phyloP scores from a whole-genome alignment of 2,113 vertebrate genomes.

The Bagarius yarrelli region DNA sequence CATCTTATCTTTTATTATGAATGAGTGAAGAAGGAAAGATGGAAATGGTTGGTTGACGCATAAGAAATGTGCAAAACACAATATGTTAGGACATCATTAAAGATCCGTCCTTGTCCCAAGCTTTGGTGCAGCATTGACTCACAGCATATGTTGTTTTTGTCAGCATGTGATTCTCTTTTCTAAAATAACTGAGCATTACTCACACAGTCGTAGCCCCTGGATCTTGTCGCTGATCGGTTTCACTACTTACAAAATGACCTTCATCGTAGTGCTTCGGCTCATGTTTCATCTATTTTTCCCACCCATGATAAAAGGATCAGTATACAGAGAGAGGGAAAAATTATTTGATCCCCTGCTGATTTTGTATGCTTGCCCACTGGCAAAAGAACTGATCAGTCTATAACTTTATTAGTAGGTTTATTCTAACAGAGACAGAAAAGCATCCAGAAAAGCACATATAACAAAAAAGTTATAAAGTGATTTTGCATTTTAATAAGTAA shows the following conservation, averaged over 20 bases:
- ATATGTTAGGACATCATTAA: conserved; percentile 17
- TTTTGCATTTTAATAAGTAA: too few relatives aligned
- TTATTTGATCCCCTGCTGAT: too few relatives aligned
- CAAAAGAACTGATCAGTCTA: too few relatives aligned
- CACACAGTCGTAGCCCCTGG: conserved; percentile 51
- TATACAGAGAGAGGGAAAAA: not conserved
- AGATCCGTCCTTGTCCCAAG: conserved; percentile 46
- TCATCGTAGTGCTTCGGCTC: not conserved
- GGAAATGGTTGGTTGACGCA: conserved; percentile 18
- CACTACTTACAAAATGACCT: conserved; percentile 6
- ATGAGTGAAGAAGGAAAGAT: conserved; percentile 5
- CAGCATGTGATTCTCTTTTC: conserved; percentile 65
- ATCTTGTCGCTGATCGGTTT: not conserved
- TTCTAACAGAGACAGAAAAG: too few relatives aligned
- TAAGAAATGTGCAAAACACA: conserved; percentile 22
- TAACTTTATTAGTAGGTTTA: too few relatives aligned
- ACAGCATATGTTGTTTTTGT: conserved; percentile 75
- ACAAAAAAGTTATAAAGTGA: too few relatives aligned
- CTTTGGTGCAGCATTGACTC: conserved; percentile 73
- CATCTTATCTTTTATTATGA: not conserved
- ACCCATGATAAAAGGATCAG: not conserved
- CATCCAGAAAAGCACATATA: too few relatives aligned
- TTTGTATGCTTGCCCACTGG: too few relatives aligned
- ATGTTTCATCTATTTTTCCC: not conserved
- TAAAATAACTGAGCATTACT: conserved; percentile 70